These are phyloP conservation scores for Pluvialis apricaria DNA, from an alignment of 2,113 vertebrate species.

Conservation along the genomic window DNA sequence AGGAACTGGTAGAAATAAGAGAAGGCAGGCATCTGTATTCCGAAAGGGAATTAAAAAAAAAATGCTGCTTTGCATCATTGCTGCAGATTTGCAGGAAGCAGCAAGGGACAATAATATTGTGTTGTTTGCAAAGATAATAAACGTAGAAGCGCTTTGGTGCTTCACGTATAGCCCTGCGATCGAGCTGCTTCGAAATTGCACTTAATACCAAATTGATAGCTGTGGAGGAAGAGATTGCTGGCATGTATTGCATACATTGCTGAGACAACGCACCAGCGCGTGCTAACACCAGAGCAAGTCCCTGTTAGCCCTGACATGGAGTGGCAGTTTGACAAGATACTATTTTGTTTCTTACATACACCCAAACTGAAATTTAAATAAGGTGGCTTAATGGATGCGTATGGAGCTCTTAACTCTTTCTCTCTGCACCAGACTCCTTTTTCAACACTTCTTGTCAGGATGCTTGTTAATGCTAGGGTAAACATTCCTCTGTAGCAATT, in stretches of 20 bases:
- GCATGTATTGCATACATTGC: neutral
- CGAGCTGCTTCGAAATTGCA: conserved; percentile 60
- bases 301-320: neutral
- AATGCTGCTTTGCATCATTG: conserved; percentile 66
- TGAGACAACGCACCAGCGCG: neutral
- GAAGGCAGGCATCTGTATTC: conserved; percentile 72
- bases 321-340: neutral
- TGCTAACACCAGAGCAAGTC: conserved; percentile 17
- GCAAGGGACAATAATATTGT: neutral
- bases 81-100: conserved; percentile 64
- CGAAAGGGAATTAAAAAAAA: conserved; percentile 58
- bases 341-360: neutral
- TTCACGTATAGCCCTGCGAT: neutral
- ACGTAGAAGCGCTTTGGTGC: conserved; percentile 27
- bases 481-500: neutral
- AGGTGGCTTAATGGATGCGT: conserved; percentile 30
- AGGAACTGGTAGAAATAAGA: conserved; percentile 36
- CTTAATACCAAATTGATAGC: conserved; percentile 54
- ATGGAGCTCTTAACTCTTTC: conserved; percentile 37
- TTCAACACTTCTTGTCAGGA: conserved; percentile 20
- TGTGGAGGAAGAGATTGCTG: conserved; percentile 14
- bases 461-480: conserved; percentile 23
- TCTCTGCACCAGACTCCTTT: neutral
- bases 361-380: conserved; percentile 54
- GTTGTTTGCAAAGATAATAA: conserved; percentile 53